Conservation (phyloP, 2,797 vertebrate species). For the Leptatherina wallacei region DNA sequence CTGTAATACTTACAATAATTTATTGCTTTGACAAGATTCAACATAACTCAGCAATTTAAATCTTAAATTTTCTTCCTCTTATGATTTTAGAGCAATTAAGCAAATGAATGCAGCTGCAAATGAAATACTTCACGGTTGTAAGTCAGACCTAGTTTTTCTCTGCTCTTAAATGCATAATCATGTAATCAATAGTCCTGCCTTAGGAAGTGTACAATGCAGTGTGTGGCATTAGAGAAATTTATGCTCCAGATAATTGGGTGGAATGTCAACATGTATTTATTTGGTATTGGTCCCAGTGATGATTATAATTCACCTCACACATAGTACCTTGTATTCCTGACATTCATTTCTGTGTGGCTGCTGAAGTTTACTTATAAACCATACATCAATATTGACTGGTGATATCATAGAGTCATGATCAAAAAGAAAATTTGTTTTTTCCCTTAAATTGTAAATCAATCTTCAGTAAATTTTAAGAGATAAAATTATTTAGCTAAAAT, state of each 20-base stretch:
- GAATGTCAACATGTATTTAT: slow-evolving; percentile 76
- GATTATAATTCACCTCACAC: slow-evolving; percentile 66
- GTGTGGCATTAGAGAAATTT: slow-evolving; percentile 76
- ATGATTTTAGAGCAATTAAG: slow-evolving; percentile 53
- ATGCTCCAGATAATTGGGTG: slow-evolving; percentile 74
- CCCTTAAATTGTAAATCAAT: slow-evolving; percentile 29
- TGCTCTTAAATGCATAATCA: slow-evolving; percentile 64
- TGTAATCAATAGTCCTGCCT: slow-evolving; percentile 74
- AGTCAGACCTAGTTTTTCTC: slow-evolving; percentile 69
- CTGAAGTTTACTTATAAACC: slow-evolving; percentile 79
- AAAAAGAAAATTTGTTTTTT: no score
- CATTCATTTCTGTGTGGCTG: slow-evolving; percentile 63
- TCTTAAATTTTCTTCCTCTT: slow-evolving; percentile 29
- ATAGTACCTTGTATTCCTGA: slow-evolving; percentile 70
- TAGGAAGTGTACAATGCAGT: slow-evolving; percentile 72
- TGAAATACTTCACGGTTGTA: slow-evolving; percentile 70
- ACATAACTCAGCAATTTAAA: slow-evolving; percentile 29
- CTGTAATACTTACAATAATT: background rate
- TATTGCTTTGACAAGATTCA: slow-evolving; percentile 43
- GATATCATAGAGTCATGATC: slow-evolving; percentile 30
- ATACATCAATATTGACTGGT: slow-evolving; percentile 74
- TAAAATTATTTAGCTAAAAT: background rate
- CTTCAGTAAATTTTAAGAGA: slow-evolving; percentile 20
- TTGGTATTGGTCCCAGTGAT: slow-evolving; percentile 48
- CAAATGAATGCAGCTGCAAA: slow-evolving; percentile 62